phyloP scores from a whole-genome alignment of 2,797 vertebrate genomes.

The Limosa lapponica region DNA sequence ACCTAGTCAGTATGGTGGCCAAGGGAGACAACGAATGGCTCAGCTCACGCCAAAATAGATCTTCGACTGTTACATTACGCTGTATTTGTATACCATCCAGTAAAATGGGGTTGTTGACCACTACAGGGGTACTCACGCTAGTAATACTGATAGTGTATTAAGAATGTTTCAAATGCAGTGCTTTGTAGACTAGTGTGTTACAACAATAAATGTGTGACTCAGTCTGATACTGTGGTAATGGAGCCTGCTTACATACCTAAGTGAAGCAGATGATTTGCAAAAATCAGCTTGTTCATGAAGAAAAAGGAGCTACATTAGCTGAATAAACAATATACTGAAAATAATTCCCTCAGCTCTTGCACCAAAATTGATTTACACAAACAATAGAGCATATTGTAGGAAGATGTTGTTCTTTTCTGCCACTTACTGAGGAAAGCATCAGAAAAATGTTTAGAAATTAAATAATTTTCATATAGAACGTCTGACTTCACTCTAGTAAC shows the following conservation, averaged over 20 bases:
- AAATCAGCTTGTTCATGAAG: neutral
- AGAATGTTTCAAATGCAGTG: neutral
- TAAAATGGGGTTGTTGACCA: neutral
- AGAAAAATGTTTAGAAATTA: neutral
- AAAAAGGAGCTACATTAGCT: neutral
- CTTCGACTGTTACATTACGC: neutral
- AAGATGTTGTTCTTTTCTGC: neutral
- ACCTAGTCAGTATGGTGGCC: rapidly evolving
- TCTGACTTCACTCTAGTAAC: neutral
- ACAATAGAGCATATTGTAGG: neutral
- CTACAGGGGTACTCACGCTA: neutral
- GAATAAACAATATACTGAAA: constrained; percentile 4
- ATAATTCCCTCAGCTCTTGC: neutral
- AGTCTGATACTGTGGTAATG: neutral
- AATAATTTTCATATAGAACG: neutral
- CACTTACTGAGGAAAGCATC: neutral
- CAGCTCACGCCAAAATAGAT: neutral
- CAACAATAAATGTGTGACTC: rapidly evolving
- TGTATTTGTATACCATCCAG: neutral
- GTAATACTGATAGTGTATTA: neutral
- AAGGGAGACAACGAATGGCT: neutral
- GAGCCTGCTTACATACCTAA: neutral
- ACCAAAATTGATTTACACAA: neutral
- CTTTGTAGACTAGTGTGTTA: neutral
- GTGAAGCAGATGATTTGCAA: neutral